Base-by-base conservation (phyloP, 2,113 vertebrate species). In the Takifugu bimaculatus region DNA sequence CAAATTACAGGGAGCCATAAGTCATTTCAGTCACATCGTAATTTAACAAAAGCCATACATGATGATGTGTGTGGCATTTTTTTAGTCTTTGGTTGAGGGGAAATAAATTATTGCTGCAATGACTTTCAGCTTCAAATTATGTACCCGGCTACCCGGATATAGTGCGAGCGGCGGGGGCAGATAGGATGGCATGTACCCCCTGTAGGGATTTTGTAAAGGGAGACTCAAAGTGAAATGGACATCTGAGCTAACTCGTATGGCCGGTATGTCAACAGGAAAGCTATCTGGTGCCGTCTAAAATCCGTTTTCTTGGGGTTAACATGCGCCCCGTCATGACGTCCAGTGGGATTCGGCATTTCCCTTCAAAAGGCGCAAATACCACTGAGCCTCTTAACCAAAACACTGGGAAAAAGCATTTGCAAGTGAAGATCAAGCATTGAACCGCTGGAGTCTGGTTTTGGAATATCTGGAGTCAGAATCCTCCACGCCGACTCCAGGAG, bases 191-290 rank as follows among this genome's bases (percentile, higher is more conserved):
- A 81, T 59, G 68, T 14, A 60, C 68, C 69, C 74, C 79, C 74
- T 56, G 70, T 26, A 12, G 80, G 66, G 80, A 67, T 70, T 75
- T 68, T 68, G 83, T 77, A 79, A 86, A 86, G 68, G 63, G 74
- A 83, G 68, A 81, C 28, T 57, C 60, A 68, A 77, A 82, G 54
- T 65, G 42, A 74, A 74, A 67, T 51, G 65, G 66, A 79, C 83
- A 82, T 74, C 81, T 75, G 83, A 74, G 63, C 70, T 71, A 80
- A 80, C 53, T 14, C 13, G 1, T 60, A 62, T 71, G 70, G 63
- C 65, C 72, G n/a, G 39, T 48, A 45, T 27, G 57, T 70, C 59
- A 57, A 57, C 57, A 28, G 7, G 54, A 44, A 53, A 35, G 60
- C 32, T 49, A 48, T 70, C 43, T 59, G 35, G 47, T 72, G 47